Base-by-base conservation (phyloP, 2,113 vertebrate species). In the Nothoprocta perdicaria region DNA sequence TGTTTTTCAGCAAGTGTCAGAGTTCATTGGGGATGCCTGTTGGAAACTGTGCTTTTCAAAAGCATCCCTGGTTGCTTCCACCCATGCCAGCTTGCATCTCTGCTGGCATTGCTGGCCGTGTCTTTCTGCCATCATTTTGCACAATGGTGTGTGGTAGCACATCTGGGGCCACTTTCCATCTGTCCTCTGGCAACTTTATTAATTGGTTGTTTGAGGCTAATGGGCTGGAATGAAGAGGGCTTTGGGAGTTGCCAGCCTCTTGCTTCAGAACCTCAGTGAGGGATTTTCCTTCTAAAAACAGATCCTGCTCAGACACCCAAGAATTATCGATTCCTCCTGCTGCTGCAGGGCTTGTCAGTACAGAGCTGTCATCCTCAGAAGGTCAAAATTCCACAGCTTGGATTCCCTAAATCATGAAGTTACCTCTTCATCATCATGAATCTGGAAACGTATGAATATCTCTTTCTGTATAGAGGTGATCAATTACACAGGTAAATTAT, bases 161-260 rank as follows among this genome's bases (percentile, higher is more conserved):
- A 9, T 40, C 38, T 52, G n/a, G 16, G 84, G 23, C 29, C 76
- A 14, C 35, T n/a, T 16, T 58, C 10, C 24, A 45, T 12, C 35
- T 88, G 22, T n/a, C 50, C 7, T 14, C 14, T n/a, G 41, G 40
- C 35, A 50, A 27, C 22, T 83, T 73, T 35, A n/a, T 67, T 35
- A 50, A 13, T 1, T 16, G 26, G 4, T 3, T 57, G 15, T 57
- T 74, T 12, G 35, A 22, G 61, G 7, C 8, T 46, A 24, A 14
- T 0, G 0, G 29, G 55, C n/a, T 40, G 31, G 62, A 50, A 41
- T 12, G 26, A 14, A 43, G 19, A 3, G 7, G 41, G 29, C 6
- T 5, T 21, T 48, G 15, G 15, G 29, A 40, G 16, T 22, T 21
- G 27, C n/a, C 16, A 9, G 23, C 6, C 18, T 58, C 21, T 68